Conservation (phyloP, 1,140 invertebrate genomes). For the Neodiprion fabricii region DNA sequence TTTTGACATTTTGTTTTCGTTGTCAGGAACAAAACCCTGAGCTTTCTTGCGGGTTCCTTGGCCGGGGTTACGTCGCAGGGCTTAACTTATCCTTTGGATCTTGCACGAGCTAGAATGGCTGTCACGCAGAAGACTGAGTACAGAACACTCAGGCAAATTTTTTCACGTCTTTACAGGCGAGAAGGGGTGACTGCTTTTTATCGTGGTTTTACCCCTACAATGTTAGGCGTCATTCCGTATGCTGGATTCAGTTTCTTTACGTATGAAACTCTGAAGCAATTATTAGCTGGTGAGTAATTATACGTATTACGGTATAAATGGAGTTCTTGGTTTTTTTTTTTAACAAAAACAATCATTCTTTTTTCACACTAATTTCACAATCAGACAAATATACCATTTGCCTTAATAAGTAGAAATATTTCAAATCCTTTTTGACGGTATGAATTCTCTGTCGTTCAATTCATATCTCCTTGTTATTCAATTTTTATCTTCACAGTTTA, state of each 20-base stretch:
- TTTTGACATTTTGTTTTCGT: background rate
- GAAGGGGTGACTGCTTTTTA: slow-evolving; percentile 86
- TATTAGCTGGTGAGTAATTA: slow-evolving; percentile 72
- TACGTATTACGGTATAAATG: background rate
- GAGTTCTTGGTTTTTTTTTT: background rate
- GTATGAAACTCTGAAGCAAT: slow-evolving; percentile 91
- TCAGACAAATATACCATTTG: too few species aligned
- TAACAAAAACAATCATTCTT: too few species aligned
- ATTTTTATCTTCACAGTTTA: slow-evolving; percentile 38
- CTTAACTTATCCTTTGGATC: slow-evolving; percentile 94
- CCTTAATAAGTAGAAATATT: background rate
- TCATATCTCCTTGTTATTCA: background rate
- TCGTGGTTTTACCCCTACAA: slow-evolving; percentile 87
- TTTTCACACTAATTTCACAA: too few species aligned
- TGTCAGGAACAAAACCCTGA: background rate
- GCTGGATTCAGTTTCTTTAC: slow-evolving; percentile 97
- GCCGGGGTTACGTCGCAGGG: slow-evolving; percentile 94
- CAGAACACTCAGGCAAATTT: slow-evolving; percentile 74
- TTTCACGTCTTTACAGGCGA: slow-evolving; percentile 78
- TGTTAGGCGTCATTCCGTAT: slow-evolving; percentile 95
- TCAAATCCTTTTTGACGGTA: background rate
- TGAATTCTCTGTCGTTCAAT: background rate
- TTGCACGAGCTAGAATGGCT: slow-evolving; percentile 97
- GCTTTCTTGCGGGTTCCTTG: slow-evolving; percentile 90
- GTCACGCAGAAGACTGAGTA: slow-evolving; percentile 84